Evolutionary conservation across 2,888 invertebrate species (phyloP).

Genomic region (Uloborus plumipes): DNA sequence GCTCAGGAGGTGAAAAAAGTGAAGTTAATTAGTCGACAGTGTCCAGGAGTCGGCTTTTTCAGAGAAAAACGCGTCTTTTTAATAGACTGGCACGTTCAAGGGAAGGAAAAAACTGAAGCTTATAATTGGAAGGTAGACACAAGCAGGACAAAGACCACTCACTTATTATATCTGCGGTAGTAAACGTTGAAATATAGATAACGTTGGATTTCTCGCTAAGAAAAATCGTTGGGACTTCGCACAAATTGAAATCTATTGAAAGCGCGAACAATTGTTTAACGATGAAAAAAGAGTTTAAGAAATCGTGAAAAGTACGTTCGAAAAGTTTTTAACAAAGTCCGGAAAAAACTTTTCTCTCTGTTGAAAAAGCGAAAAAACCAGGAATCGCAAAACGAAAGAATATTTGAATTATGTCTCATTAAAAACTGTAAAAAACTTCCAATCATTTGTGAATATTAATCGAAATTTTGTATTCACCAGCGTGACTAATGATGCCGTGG

Average conservation of each 20-base stretch:
- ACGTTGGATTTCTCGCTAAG: conserved; percentile 38
- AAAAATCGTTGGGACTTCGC: conserved; percentile 50
- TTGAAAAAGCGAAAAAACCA: too few species aligned
- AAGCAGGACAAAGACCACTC: conserved; percentile 53
- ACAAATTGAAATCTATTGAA: conserved; percentile 63
- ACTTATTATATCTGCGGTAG: conserved; percentile 58
- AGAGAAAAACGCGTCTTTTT: conserved; percentile 41
- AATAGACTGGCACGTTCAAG: conserved; percentile 37
- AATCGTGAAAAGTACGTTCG: too few species aligned
- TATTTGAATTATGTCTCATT: too few species aligned
- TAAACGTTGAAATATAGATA: conserved; percentile 61
- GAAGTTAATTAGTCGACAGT: conserved; percentile 51
- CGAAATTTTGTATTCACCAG: conserved; percentile 8
- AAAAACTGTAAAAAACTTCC: neutral
- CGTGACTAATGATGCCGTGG: neutral
- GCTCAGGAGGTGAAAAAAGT: conserved; percentile 33
- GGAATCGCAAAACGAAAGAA: too few species aligned
- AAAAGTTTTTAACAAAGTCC: conserved; percentile 19
- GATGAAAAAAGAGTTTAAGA: conserved; percentile 38
- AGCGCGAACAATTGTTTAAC: conserved; percentile 49
- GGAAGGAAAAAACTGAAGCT: conserved; percentile 33
- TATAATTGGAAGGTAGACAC: conserved; percentile 56
- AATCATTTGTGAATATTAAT: conserved; percentile 8
- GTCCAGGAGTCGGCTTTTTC: conserved; percentile 35
- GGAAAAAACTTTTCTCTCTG: too few species aligned